Evolutionary conservation across 2,113 vertebrate species (phyloP).

Genomic region (Phalacrocorax pelagicus): DNA sequence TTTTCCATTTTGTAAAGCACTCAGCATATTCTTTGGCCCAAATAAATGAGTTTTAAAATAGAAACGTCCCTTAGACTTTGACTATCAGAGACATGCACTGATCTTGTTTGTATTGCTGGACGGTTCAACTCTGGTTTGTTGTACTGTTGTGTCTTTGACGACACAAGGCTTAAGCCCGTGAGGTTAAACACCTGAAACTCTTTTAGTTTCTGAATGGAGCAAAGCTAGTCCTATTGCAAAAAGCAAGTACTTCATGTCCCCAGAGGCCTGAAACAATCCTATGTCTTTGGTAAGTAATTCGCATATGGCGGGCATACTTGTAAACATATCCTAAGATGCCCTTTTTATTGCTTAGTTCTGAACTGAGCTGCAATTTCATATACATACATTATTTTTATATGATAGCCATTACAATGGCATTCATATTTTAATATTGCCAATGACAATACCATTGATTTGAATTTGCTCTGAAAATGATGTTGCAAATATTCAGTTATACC

Average conservation of each 20-base stretch:
- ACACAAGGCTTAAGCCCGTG: neutral
- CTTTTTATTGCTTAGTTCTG: conserved; percentile 39
- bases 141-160: neutral
- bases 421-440: neutral
- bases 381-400: neutral
- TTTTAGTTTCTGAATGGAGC: neutral
- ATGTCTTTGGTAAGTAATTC: conserved; percentile 42
- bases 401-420: neutral
- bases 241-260: neutral
- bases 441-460: neutral
- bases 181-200: neutral
- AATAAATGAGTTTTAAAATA: neutral
- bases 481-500: neutral
- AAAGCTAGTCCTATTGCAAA: neutral
- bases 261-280: conserved; percentile 50
- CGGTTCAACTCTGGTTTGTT: neutral
- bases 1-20: neutral
- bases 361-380: conserved; percentile 44
- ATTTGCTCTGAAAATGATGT: neutral
- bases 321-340: conserved; percentile 54
- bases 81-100: neutral
- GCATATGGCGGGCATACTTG: conserved; percentile 37
- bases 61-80: neutral
- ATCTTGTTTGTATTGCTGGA: neutral
- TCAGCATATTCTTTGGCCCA: neutral